Base-by-base conservation (phyloP, 2,113 vertebrate genomes). In the Rhagologus leucostigma region DNA sequence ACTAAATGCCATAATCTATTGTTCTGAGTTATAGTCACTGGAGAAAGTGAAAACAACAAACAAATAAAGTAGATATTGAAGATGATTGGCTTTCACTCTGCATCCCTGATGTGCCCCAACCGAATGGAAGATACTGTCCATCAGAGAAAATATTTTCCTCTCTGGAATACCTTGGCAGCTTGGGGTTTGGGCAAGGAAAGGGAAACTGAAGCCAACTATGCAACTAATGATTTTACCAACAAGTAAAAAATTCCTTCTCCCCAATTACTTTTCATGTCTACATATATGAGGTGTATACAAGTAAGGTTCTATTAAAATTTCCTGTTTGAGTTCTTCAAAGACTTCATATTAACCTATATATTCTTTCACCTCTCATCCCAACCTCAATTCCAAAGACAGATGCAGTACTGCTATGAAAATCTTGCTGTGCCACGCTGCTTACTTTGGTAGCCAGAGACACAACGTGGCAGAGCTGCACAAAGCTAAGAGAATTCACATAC, bases 131-230 rank as follows among this genome's bases (percentile, higher is more conserved):
- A 63, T 30, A 50, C 19, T 26, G 24, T 23, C 30, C 63, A 71
- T 55, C 69, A 88, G 30, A 79, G 70, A 80, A 96, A 94, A 71
- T 79, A 90, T 30, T 95, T 89, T 94, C 78, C 75, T 94, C 30
- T 27, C 49, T 73, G 35, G 10, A 76, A 42, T 69, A 35, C 62
- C 69, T 91, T 94, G 84, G 89, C 79, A 93, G 42, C 57, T 63
- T 76, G 47, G 16, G 9, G 15, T 73, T 92, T 57, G 41, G 19
- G 37, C 53, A 94, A 86, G 44, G 22, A 89, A 59, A 35, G 10
- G 17, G 52, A 75, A 89, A 87, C 27, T 50, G 68, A 96, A 88
- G 82, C 67, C 90, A 91, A 69, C 46, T 87, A 94, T 59, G 67
- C 35, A 95, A 80, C 69, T 91, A 86, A 89, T 55, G 27, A 35